Evolutionary conservation across 2,797 vertebrate species (phyloP).

Genomic region (Darevskia mixta): DNA sequence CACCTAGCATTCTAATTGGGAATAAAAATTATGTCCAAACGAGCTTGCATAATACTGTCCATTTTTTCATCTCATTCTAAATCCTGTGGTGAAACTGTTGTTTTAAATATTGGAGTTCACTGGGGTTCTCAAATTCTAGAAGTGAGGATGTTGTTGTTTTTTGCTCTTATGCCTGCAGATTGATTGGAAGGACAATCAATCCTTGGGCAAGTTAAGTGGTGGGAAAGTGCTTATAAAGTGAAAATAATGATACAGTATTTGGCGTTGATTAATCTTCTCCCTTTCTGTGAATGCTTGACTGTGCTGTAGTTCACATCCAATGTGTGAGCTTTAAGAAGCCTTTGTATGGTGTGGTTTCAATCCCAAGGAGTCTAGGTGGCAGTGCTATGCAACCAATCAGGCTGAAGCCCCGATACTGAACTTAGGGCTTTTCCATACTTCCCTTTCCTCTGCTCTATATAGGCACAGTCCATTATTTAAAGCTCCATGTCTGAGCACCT

Average conservation of each 20-base stretch:
- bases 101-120: constrained; percentile 1
- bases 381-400: too few relatives aligned
- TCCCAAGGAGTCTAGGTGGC: neutral
- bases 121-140: neutral
- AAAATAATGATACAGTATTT: neutral
- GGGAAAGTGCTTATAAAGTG: constrained; percentile 13
- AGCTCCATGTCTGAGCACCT: too few relatives aligned
- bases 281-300: constrained; percentile 14
- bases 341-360: neutral
- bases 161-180: neutral
- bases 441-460: too few relatives aligned
- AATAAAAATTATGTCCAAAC: constrained; percentile 51
- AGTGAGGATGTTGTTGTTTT: accelerated
- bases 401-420: too few relatives aligned
- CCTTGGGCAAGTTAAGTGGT: neutral
- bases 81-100: constrained; percentile 38
- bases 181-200: constrained; percentile 16
- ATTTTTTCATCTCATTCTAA: neutral
- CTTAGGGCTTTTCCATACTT: too few relatives aligned
- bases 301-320: neutral
- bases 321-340: too few relatives aligned
- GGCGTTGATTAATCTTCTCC: constrained; percentile 20
- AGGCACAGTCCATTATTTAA: too few relatives aligned
- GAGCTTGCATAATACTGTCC: constrained; percentile 31
- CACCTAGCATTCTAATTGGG: constrained; percentile 16